These are phyloP conservation scores for Mellivora capensis DNA, from an alignment of 2,113 vertebrate species.

Conservation along the genomic window DNA sequence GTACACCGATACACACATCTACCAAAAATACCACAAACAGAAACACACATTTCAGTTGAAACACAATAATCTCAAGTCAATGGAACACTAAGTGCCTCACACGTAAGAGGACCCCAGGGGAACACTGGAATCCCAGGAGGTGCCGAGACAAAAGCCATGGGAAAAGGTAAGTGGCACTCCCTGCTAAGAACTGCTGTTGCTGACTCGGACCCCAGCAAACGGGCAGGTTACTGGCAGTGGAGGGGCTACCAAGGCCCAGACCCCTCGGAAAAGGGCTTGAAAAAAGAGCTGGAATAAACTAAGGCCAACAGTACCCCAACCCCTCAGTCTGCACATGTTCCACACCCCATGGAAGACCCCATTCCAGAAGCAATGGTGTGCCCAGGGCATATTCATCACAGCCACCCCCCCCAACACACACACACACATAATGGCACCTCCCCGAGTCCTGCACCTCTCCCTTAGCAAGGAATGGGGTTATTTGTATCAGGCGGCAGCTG, in stretches of 20 bases:
- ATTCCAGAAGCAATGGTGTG: neutral
- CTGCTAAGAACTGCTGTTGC: neutral
- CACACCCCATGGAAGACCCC: neutral
- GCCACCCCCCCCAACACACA: neutral
- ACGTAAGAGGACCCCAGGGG: neutral
- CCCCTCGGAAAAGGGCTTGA: neutral
- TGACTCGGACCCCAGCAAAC: neutral
- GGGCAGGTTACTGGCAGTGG: neutral
- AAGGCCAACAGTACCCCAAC: neutral
- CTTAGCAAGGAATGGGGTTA: neutral
- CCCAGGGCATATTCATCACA: neutral
- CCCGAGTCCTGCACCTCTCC: neutral
- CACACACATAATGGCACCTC: neutral
- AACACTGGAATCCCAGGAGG: neutral
- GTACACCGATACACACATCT: neutral
- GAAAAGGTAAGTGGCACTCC: neutral
- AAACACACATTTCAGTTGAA: neutral
- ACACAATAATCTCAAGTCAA: neutral
- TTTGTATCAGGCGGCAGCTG: neutral
- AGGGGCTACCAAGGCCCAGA: neutral
- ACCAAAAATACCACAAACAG: neutral
- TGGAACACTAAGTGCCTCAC: neutral
- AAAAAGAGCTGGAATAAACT: neutral
- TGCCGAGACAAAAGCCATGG: neutral
- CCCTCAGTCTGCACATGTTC: neutral